Conservation (phyloP, 2,113 vertebrate genomes). For the Lathamus discolor region DNA sequence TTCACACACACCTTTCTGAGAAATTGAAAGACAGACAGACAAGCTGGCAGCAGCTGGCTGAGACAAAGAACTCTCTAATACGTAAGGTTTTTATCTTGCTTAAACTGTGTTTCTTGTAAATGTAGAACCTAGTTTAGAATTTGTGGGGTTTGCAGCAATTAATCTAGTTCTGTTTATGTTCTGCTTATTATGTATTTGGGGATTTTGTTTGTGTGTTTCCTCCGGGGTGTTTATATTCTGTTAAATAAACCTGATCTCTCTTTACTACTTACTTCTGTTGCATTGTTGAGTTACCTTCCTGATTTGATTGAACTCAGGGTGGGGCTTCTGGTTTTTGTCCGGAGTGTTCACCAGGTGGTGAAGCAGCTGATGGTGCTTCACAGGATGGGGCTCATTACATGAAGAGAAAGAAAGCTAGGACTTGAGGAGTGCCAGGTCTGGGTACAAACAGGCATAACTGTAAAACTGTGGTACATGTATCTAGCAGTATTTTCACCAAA, state of each 20-base stretch:
- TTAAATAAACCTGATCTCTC: background rate
- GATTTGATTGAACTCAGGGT: background rate
- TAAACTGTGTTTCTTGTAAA: conserved; percentile 43
- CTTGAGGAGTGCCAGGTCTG: background rate
- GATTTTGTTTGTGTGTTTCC: background rate
- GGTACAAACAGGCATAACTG: background rate
- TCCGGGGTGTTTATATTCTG: background rate
- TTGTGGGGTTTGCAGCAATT: background rate
- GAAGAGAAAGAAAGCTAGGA: background rate
- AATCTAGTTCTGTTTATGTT: background rate
- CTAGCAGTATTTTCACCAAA: background rate
- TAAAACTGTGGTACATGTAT: background rate
- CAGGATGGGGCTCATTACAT: accelerated
- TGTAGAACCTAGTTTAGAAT: conserved; percentile 18
- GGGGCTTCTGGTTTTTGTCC: background rate
- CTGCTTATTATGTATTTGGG: background rate
- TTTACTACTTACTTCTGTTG: background rate
- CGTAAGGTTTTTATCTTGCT: conserved; percentile 74
- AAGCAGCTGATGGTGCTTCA: background rate
- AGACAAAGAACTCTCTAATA: conserved; percentile 76
- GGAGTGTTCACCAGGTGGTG: background rate
- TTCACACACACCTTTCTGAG: conserved; percentile 76
- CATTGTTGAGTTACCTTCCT: background rate
- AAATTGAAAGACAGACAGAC: conserved; percentile 77
- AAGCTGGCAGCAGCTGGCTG: conserved; percentile 76